phyloP scores from a whole-genome alignment of 1,140 invertebrate species.

The Dryas iulia region DNA sequence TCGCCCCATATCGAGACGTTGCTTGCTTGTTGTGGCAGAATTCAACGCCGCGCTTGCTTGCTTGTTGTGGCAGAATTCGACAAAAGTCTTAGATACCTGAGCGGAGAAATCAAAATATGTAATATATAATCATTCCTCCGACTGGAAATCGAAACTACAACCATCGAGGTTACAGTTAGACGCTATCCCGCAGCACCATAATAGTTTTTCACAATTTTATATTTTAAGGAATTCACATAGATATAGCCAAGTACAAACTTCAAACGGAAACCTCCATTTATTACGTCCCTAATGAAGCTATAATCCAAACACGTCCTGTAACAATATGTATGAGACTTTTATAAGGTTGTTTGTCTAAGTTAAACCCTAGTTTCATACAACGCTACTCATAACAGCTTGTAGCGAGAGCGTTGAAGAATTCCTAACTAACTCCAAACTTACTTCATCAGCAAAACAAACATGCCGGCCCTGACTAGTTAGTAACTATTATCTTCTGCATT shows the following conservation, averaged over 20 bases:
- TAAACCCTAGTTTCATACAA: constrained; percentile 22
- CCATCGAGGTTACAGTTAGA: too few species aligned
- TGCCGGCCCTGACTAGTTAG: constrained; percentile 52
- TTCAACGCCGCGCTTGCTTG: too few species aligned
- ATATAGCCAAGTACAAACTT: not conserved
- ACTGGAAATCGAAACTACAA: too few species aligned
- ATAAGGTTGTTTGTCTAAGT: constrained; percentile 7
- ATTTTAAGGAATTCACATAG: not conserved
- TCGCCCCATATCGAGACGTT: too few species aligned
- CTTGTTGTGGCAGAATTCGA: too few species aligned
- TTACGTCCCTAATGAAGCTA: not conserved
- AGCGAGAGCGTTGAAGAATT: constrained; percentile 49
- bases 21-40: too few species aligned
- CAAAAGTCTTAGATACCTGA: too few species aligned
- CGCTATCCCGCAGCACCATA: too few species aligned
- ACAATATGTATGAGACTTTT: not conserved
- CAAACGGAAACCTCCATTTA: not conserved
- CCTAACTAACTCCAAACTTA: constrained; percentile 53
- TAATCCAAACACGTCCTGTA: constrained; percentile 1
- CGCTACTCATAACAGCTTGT: constrained; percentile 41
- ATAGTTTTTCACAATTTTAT: not conserved
- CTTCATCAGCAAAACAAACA: constrained; percentile 64
- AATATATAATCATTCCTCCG: too few species aligned
- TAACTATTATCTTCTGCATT: constrained; percentile 63
- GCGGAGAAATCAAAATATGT: too few species aligned